A percentile compares a stretch with the other conserved stretches of the same genome.
Evolutionary conservation across 1,140 invertebrate genomes (phyloP).

Genomic region (Heliothis virescens): DNA sequence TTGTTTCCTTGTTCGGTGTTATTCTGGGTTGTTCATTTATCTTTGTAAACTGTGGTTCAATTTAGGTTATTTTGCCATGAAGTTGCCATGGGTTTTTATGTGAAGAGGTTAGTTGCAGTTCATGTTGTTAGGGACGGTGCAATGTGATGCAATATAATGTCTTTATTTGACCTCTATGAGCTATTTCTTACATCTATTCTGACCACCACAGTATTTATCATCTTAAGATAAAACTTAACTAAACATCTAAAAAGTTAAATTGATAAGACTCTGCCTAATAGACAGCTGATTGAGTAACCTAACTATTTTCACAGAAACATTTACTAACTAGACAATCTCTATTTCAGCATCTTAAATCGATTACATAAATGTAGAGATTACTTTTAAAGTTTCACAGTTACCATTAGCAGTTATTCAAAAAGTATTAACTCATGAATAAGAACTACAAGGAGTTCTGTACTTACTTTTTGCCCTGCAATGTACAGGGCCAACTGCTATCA

Average conservation of each 20-base stretch:
- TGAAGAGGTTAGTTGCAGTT: not conserved
- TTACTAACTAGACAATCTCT: not conserved
- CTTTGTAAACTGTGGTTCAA: not conserved
- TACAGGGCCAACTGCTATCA: not conserved
- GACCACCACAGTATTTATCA: not conserved
- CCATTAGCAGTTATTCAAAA: too few species aligned
- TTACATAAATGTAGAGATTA: not conserved
- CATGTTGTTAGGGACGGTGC: not conserved
- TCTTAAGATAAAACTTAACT: not conserved
- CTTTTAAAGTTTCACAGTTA: too few species aligned
- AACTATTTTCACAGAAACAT: not conserved
- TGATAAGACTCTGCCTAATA: not conserved
- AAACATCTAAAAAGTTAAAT: not conserved
- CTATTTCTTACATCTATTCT: not conserved
- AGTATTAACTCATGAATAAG: too few species aligned
- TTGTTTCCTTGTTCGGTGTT: constrained; percentile 22
- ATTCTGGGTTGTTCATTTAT: not conserved
- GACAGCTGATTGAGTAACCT: not conserved
- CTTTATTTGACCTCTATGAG: not conserved
- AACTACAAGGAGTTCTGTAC: not conserved
- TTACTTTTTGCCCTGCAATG: too few species aligned
- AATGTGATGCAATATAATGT: not conserved
- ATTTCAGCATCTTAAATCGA: not conserved
- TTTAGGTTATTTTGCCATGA: constrained; percentile 9
- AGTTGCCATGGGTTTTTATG: not conserved